phyloP scores from a whole-genome alignment of 2,888 invertebrate genomes.

The Ceriagrion tenellum region DNA sequence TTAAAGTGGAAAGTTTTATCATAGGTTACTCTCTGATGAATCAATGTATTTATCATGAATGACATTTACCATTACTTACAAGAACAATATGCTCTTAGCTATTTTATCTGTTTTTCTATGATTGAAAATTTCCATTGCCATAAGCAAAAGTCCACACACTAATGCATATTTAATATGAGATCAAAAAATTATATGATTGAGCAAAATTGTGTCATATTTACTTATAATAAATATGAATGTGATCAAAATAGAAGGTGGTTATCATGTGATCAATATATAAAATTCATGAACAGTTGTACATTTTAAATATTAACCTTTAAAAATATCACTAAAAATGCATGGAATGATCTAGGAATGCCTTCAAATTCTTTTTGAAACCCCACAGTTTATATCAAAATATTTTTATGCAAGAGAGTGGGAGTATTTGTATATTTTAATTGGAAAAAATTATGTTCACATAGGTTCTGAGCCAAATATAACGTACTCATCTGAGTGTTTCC shows the following conservation, averaged over 20 bases:
- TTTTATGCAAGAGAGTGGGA: neutral
- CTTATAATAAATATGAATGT: neutral
- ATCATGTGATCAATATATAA: neutral
- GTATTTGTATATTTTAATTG: neutral
- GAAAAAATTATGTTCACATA: neutral
- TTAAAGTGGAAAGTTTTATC: too few species aligned
- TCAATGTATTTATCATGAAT: neutral
- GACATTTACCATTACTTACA: neutral
- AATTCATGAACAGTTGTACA: neutral
- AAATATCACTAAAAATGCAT: slow-evolving; percentile 10
- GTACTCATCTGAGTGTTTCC: neutral
- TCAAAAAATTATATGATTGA: neutral
- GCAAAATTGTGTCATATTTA: slow-evolving; percentile 6
- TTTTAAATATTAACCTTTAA: neutral
- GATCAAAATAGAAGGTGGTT: slow-evolving; percentile 10
- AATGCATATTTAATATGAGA: neutral
- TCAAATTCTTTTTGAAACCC: neutral
- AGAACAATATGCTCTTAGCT: neutral
- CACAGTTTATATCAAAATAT: neutral
- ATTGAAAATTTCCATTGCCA: neutral
- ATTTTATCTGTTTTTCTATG: neutral
- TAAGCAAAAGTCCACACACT: neutral
- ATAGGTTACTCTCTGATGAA: too few species aligned
- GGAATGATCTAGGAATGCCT: neutral
- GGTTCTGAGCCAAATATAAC: neutral